These are phyloP conservation scores for Xiphophorus maculatus DNA, from an alignment of 2,113 vertebrate genomes.

Conservation along the genomic window DNA sequence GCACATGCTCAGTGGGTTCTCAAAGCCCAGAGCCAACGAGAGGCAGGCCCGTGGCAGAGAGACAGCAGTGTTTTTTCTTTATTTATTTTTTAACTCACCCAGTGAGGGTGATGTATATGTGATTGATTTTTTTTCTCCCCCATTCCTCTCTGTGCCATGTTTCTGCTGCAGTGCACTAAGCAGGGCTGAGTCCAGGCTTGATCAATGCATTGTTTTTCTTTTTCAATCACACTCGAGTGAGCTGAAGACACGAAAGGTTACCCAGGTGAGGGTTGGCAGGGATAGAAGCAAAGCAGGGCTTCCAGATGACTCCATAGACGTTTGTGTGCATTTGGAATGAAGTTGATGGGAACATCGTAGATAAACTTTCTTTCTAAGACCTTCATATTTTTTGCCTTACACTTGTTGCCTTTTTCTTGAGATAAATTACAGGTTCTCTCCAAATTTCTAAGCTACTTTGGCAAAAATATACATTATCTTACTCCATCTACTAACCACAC, in stretches of 20 bases:
- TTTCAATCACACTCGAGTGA: slow-evolving; percentile 80
- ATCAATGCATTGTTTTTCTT: slow-evolving; percentile 83
- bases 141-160: slow-evolving; percentile 62
- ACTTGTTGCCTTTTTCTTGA: slow-evolving; percentile 39
- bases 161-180: slow-evolving; percentile 76
- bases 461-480: slow-evolving; percentile 45
- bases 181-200: slow-evolving; percentile 75
- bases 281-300: slow-evolving; percentile 61
- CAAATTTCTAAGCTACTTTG: slow-evolving; percentile 64
- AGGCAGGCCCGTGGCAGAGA: slow-evolving; percentile 74
- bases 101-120: slow-evolving; percentile 78
- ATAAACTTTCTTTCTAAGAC: slow-evolving; percentile 14
- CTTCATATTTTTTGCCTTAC: slow-evolving; percentile 18
- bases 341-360: slow-evolving; percentile 13
- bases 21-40: slow-evolving; percentile 66
- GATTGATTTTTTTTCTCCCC: slow-evolving; percentile 80
- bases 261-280: slow-evolving; percentile 69
- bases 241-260: slow-evolving; percentile 79
- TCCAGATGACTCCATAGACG: slow-evolving; percentile 58
- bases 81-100: slow-evolving; percentile 63
- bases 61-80: slow-evolving; percentile 69
- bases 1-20: slow-evolving; percentile 72
- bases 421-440: slow-evolving; percentile 67
- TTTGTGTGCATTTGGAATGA: slow-evolving; percentile 20
- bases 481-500: neutral